Base-by-base conservation (phyloP, 2,888 invertebrate genomes). In the Polymixis lichenea region DNA sequence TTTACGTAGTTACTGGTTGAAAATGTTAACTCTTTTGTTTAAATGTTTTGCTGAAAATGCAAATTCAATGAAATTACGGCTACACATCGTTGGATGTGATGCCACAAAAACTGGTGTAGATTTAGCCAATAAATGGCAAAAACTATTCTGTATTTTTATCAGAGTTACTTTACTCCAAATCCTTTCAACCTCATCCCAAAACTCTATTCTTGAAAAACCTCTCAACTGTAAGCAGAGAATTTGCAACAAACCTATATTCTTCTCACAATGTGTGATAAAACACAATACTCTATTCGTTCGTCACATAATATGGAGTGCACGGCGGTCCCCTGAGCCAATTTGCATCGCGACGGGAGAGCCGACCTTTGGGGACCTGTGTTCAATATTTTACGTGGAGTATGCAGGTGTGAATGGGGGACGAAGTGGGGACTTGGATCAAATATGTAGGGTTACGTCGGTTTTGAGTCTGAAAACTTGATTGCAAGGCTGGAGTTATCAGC, bases 291-390 rank as follows among this genome's bases (percentile, higher is more conserved):
- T 78, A 78, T 83, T 84, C 80, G 85, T 88, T 90, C 87, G 89
- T 89, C 90, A 91, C 90, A 91, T 91, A 92, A 92, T 91, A 88
- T 88, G 89, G 90, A 90, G 90, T 88, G 88, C 87, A 87, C 74
- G 75, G 88, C 79, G 84, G 82, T 83, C 85, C 89, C 84, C 86
- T 87, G 89, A 89, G 89, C 89, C 92, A 91, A 92, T 92, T 92
- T 92, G 91, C 91, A 91, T 90, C 86, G 87, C 80, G 83, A 86
- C 87, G 87, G 83, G 89, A 86, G 87, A 72, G 73, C 43, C 80
- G 80, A 76, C 87, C 89, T 84, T 70, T 66, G 89, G 86, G 89
- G 83, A 83, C 83, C 83, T 86, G 55, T 85, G 86, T 77, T 91
- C 91, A 88, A 91, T 91, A 91, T 90, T 90, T 91, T 90, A 91